Evolutionary conservation across 2,113 vertebrate species (phyloP), one percentile per base, ranked within the genome.

Genomic region (Mus spicilegus): DNA sequence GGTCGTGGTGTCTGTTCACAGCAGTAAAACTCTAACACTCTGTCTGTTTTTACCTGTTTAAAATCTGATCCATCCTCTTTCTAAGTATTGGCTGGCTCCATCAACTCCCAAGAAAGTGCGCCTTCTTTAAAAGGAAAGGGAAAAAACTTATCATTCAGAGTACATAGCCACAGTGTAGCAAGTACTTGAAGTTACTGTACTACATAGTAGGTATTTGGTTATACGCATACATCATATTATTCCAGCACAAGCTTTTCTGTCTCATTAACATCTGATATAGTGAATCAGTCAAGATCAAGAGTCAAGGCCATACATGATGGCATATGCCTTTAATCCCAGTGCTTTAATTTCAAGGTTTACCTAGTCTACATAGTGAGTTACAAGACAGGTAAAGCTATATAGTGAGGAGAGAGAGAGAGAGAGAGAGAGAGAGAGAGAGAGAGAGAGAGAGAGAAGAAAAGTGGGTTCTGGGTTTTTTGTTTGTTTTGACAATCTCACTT

Each of bases 111-210:
- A 82, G 5, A 33, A 49, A 20, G 13, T 49, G 16, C 12, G 5
- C 63, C 17, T 12, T 67, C 16, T 65, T 65, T 9, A 51, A 84
- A 42, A 17, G 13, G 22, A 22, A 42, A 4, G 2, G 4, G 19
- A 11, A 10, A 39, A 28, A 42, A 5, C 75, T 46, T 42, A 26
- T 81, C 30, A 42, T 77, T 77, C 17, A n/a, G 33, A 56, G 33
- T 81, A 56, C 80, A 10, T 49, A 54, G 69, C 8, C 63, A 67
- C 75, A 67, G 28, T 67, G 10, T 67, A 69, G 76, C 30, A 76
- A 73, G 0, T 90, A 76, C 76, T 94, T 91, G 67, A 89, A 93
- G 95, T 93, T 89, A 78, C 22, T 75, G 78, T 86, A 69, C 22
- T 75, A 84, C 4, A 51, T 73, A 22, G 5, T 49, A 22, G n/a